Evolutionary conservation across 2,888 invertebrate species (phyloP).

Genomic region (Cetonia aurata): DNA sequence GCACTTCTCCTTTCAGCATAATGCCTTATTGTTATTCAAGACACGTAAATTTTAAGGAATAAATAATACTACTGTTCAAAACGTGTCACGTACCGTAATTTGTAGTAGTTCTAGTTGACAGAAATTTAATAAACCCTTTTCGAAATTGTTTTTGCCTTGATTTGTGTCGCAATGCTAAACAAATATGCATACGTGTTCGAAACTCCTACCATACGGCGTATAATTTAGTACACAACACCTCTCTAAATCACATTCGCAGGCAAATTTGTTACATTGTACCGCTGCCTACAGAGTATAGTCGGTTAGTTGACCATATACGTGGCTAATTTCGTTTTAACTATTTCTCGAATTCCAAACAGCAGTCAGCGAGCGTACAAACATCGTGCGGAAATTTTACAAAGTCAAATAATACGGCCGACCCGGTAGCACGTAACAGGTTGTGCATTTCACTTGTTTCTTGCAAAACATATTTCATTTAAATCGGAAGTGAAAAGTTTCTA

Average conservation of each 20-base stretch:
- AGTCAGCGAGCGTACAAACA: too few relatives aligned
- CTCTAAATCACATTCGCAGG: not conserved
- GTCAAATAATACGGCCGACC: too few relatives aligned
- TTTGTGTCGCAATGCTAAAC: slow-evolving; percentile 30
- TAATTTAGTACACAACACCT: slow-evolving; percentile 20
- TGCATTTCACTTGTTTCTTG: too few relatives aligned
- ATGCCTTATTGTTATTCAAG: slow-evolving; percentile 10
- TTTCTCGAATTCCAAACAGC: too few relatives aligned
- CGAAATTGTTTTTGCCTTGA: slow-evolving; percentile 32
- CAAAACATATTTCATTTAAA: too few relatives aligned
- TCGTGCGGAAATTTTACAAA: too few relatives aligned
- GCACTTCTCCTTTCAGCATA: not conserved
- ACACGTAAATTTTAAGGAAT: slow-evolving; percentile 19
- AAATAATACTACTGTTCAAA: slow-evolving; percentile 33
- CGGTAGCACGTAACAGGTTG: too few relatives aligned
- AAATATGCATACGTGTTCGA: slow-evolving; percentile 31
- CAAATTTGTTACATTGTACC: not conserved
- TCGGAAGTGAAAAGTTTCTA: too few relatives aligned
- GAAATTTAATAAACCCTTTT: slow-evolving; percentile 39
- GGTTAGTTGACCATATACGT: too few relatives aligned
- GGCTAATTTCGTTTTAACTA: too few relatives aligned
- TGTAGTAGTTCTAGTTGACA: slow-evolving; percentile 37
- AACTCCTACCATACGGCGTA: slow-evolving; percentile 24
- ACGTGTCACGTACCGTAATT: slow-evolving; percentile 21
- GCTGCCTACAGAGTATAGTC: too few relatives aligned